A percentile compares a stretch with the other conserved stretches of the same genome.
Conservation (phyloP, 2,113 vertebrate genomes). For the Suncus etruscus region DNA sequence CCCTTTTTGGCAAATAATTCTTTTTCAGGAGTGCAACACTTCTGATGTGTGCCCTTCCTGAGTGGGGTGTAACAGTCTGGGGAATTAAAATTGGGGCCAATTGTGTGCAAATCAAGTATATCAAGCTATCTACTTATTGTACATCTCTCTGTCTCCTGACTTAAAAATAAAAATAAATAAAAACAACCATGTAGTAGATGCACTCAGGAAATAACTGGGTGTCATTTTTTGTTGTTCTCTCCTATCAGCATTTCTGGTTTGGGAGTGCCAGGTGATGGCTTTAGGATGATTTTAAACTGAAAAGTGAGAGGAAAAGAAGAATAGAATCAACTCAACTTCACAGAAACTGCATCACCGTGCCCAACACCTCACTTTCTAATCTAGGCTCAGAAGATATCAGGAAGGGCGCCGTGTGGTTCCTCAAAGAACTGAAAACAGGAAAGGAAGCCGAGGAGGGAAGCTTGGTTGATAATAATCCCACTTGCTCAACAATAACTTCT, state of each 20-base stretch:
- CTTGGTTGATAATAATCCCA: constrained; percentile 53
- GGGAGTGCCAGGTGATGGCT: constrained; percentile 26
- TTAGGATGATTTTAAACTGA: constrained; percentile 56
- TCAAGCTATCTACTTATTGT: no score
- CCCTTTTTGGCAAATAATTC: no score
- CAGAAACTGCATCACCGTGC: constrained; percentile 53
- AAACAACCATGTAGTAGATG: background rate
- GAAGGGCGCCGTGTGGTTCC: background rate
- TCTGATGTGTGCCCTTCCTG: no score
- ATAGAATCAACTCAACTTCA: constrained; percentile 8
- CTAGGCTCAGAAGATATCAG: background rate
- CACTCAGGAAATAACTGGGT: constrained; percentile 31
- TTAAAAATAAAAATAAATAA: constrained; percentile 28
- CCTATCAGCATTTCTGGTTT: constrained; percentile 53
- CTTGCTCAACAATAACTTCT: constrained; percentile 2
- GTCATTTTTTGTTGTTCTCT: constrained; percentile 5
- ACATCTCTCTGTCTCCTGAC: no score
- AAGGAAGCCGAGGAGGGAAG: background rate
- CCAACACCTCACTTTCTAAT: constrained; percentile 45
- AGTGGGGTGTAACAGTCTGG: no score
- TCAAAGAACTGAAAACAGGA: constrained; percentile 29
- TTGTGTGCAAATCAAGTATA: no score
- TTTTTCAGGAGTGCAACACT: no score
- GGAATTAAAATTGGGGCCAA: no score
- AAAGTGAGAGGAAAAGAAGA: constrained; percentile 47